A percentile compares a stretch with the other conserved stretches of the same genome.
These are phyloP conservation scores for Dicrostonyx torquatus DNA, from an alignment of 2,797 vertebrate species.

Conservation along the genomic window DNA sequence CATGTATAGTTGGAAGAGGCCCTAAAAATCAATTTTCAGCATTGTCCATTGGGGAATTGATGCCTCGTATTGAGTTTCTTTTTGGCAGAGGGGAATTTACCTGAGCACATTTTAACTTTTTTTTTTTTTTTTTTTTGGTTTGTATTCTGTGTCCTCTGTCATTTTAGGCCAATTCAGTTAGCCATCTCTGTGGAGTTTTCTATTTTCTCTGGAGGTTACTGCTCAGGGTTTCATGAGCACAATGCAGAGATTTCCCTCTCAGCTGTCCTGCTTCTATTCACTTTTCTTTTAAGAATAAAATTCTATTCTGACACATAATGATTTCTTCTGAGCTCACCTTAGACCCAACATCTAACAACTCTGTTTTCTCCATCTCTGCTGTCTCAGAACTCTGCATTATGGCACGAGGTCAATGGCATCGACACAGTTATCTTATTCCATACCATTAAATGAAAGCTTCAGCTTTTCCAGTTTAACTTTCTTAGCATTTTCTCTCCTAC, in stretches of 20 bases:
- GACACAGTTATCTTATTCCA: neutral
- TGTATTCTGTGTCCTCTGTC: constrained; percentile 53
- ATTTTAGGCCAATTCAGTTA: constrained; percentile 59
- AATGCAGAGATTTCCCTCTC: constrained; percentile 54
- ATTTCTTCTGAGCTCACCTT: constrained; percentile 59
- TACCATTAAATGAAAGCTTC: neutral
- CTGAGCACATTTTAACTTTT: constrained; percentile 62
- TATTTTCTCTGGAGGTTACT: constrained; percentile 56
- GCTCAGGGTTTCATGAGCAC: constrained; percentile 51
- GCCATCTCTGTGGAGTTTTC: constrained; percentile 70
- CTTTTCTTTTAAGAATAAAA: constrained; percentile 67
- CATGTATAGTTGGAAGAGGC: constrained; percentile 60
- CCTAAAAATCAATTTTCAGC: constrained; percentile 77
- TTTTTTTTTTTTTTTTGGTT: constrained; percentile 61
- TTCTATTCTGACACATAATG: constrained; percentile 64
- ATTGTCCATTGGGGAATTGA: constrained; percentile 63
- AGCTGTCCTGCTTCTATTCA: constrained; percentile 16
- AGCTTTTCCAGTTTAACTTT: neutral
- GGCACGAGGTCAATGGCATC: neutral
- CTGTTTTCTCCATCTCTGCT: neutral
- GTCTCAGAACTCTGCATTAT: neutral
- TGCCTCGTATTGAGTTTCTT: constrained; percentile 72
- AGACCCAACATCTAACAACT: neutral
- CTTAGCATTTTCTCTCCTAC: constrained; percentile 3
- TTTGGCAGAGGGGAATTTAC: constrained; percentile 67